Evolutionary conservation across 2,797 vertebrate genomes (phyloP).

Genomic region (Coregonus suidteri): DNA sequence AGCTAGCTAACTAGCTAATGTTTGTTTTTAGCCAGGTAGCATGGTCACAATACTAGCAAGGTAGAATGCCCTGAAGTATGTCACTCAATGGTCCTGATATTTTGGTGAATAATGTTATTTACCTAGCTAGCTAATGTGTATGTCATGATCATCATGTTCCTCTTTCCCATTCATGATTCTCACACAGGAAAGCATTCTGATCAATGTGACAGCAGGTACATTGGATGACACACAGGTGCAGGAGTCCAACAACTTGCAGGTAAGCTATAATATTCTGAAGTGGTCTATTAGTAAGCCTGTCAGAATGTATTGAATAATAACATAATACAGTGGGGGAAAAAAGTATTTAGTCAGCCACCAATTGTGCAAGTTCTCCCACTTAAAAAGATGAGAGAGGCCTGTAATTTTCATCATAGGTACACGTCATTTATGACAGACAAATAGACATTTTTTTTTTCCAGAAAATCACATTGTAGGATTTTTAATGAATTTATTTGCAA

Average conservation of each 20-base stretch:
- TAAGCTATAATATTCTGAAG: slow-evolving; percentile 34
- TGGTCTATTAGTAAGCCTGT: neutral
- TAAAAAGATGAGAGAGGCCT: too few species aligned
- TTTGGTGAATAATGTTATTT: neutral
- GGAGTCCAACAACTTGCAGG: slow-evolving; percentile 77
- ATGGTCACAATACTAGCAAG: neutral
- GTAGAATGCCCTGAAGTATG: neutral
- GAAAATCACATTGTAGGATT: too few species aligned
- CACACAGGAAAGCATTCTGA: slow-evolving; percentile 81
- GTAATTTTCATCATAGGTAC: too few species aligned
- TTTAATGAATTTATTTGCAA: too few species aligned
- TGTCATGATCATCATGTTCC: neutral
- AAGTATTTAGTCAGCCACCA: too few species aligned
- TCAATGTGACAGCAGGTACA: slow-evolving; percentile 79
- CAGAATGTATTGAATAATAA: neutral
- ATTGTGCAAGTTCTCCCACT: too few species aligned
- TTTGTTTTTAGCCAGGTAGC: neutral
- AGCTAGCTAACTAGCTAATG: neutral
- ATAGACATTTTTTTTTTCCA: too few species aligned
- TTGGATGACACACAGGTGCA: slow-evolving; percentile 66
- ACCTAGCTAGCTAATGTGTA: slow-evolving; percentile 11
- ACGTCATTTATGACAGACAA: too few species aligned
- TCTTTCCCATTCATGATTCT: slow-evolving; percentile 15
- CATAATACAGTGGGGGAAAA: neutral
- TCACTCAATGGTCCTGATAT: neutral